A percentile compares a stretch with the other conserved stretches of the same genome.
Evolutionary conservation across 1,140 invertebrate genomes (phyloP).

Genomic region (Drosophila serrata): DNA sequence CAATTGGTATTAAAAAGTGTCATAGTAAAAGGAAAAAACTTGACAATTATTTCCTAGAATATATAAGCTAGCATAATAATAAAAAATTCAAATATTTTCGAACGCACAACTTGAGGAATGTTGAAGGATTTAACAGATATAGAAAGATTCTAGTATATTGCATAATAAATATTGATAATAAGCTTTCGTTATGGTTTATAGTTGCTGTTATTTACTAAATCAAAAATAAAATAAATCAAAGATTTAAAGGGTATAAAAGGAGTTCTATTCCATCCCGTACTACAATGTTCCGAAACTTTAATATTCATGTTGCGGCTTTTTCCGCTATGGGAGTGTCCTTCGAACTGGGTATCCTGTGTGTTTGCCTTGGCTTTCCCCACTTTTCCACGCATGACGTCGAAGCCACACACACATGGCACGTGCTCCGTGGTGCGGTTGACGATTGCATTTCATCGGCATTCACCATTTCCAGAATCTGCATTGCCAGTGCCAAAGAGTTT

Average conservation of each 20-base stretch:
- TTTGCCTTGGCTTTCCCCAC: constrained; percentile 52
- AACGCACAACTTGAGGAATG: background rate
- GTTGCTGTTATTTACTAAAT: too few species aligned
- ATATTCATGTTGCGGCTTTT: constrained; percentile 21
- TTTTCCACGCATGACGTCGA: constrained; percentile 40
- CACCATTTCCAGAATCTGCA: constrained; percentile 33
- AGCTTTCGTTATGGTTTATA: too few species aligned
- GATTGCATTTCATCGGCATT: constrained; percentile 67
- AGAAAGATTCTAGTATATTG: too few species aligned
- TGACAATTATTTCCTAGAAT: too few species aligned
- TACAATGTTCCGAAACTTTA: constrained; percentile 13
- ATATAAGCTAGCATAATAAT: background rate
- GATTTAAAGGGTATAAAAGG: background rate
- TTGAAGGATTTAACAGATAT: background rate
- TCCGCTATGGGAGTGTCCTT: background rate
- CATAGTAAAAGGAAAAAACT: too few species aligned
- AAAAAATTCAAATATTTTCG: background rate
- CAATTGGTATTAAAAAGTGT: too few species aligned
- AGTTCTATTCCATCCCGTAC: background rate
- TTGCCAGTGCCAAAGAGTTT: constrained; percentile 9
- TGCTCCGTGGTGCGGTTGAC: constrained; percentile 67
- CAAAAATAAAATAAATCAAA: background rate
- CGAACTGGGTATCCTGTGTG: constrained; percentile 6
- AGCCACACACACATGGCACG: constrained; percentile 50
- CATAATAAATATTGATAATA: too few species aligned